Base-by-base conservation (phyloP, 2,113 vertebrate genomes). In the Orcinus orca region DNA sequence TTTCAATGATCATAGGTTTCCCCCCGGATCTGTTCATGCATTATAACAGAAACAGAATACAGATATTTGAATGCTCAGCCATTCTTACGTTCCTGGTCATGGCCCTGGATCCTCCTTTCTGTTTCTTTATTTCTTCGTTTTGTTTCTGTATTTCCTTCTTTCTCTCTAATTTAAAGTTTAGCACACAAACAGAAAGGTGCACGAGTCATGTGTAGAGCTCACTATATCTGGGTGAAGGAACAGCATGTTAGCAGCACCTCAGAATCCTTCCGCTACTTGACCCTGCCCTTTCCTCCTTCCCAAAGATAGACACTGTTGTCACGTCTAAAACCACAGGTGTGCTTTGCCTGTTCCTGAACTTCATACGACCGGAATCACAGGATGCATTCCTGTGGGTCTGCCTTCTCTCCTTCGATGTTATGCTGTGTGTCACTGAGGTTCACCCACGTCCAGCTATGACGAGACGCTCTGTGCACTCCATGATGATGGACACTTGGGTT, bases 401-500 rank as follows among this genome's bases (percentile, higher is more conserved):
- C 38, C 36, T 26, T 68, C 36, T 58, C 41, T 38, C 55, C 79
- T 53, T 63, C 2, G 17, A 29, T 8, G 33, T 9, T 26, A 33
- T 15, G 36, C 47, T 47, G 1, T 55, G 1, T 1, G 31, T n/a
- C 63, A 10, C 18, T 13, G 21, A 68, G 63, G 41, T 20, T 70
- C 44, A 31, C 25, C 4, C 5, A 11, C 2, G 5, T 63, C 65
- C 90, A 70, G 67, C 14, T 18, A 80, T 0, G 71, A 47, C 0
- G 4, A 60, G 70, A 50, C 31, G 14, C 65, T 23, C n/a, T 47
- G 60, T 12, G 62, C 8, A 77, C 60, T 50, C 6, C 3, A 10
- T 14, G 2, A 1, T 68, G 53, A 36, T 0, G 44, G 29, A n/a
- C 26, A 29, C 11, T 2, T 3, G 21, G 36, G 3, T 18, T 63